Conservation (phyloP, 2,888 invertebrate genomes). For the Drosophila histrio region DNA sequence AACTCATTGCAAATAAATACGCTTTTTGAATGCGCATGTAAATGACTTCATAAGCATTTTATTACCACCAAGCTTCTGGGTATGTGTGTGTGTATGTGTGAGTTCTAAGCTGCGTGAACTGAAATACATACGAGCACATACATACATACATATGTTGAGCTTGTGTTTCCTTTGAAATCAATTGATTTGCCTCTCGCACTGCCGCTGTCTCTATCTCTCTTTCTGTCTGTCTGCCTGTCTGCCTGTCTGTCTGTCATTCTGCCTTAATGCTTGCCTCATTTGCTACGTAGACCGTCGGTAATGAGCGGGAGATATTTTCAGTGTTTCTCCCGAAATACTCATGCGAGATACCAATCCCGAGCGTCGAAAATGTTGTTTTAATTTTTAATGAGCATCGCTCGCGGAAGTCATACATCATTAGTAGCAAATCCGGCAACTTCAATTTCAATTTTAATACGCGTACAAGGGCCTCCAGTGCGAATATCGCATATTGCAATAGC, state of each 20-base stretch:
- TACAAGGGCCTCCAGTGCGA: not conserved
- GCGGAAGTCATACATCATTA: slow-evolving; percentile 77
- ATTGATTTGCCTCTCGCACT: slow-evolving; percentile 23
- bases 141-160: not conserved
- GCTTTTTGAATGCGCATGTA: slow-evolving; percentile 79
- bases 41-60: slow-evolving; percentile 81
- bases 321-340: slow-evolving; percentile 16
- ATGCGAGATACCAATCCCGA: slow-evolving; percentile 7
- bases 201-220: not conserved
- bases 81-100: not conserved
- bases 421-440: slow-evolving; percentile 72
- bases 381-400: slow-evolving; percentile 72
- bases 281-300: slow-evolving; percentile 21
- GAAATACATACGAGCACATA: not conserved
- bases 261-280: slow-evolving; percentile 20
- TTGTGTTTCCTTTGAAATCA: slow-evolving; percentile 41
- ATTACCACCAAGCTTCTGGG: slow-evolving; percentile 65
- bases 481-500: slow-evolving; percentile 29
- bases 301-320: slow-evolving; percentile 38
- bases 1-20: slow-evolving; percentile 81
- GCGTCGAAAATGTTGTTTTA: slow-evolving; percentile 60
- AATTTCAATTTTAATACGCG: slow-evolving; percentile 54
- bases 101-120: slow-evolving; percentile 24
- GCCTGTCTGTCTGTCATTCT: not conserved
- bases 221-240: not conserved